Evolutionary conservation across 2,888 invertebrate genomes (phyloP), one percentile per base, ranked within the genome.

Genomic region (Cephus sareptanus): DNA sequence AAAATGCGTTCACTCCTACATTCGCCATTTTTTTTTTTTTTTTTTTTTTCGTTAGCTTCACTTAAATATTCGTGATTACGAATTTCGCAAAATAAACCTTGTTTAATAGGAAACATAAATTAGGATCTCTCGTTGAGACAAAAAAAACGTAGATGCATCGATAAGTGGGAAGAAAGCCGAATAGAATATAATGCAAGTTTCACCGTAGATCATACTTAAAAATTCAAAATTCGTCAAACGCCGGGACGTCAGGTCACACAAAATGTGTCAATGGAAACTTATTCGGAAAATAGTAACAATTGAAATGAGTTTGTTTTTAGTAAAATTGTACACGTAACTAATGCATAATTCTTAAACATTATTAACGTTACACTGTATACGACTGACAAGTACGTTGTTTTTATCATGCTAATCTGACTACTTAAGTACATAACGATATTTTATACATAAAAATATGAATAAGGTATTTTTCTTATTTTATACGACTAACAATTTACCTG

Each of bases 381-480:
- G 70, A 70, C 33, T 33, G 70, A 70, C 70, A 70, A 70, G 70
- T 70, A 70, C 30, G 70, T 13, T 33, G 40, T 70, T 33, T 70
- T 70, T 70, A 70, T 33, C 70, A 33, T 30, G 12, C 70, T 33
- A 40, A 70, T 70, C 70, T 30, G 30, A 23, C 37, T 79, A 40
- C 40, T 83, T 81, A 81, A 83, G 79, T 84, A 83, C 81, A 79
- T 81, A 81, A 82, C 81, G 82, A 33, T 80, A 81, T 79, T 81
- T 78, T 80, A 80, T 83, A 83, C 79, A 80, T 76, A 82, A 81
- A 83, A 81, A 83, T 79, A 84, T 37, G 68, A 79, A 30, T 30
- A 33, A 31, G 31, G 70, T 70, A 70, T 70, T 30, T 30, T 70
- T n/a, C 15, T 70, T 78, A 82, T 77, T 75, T 84, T 78, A 82